Evolutionary conservation across 2,888 invertebrate genomes (phyloP).

Genomic region (Microdon myrmicae): DNA sequence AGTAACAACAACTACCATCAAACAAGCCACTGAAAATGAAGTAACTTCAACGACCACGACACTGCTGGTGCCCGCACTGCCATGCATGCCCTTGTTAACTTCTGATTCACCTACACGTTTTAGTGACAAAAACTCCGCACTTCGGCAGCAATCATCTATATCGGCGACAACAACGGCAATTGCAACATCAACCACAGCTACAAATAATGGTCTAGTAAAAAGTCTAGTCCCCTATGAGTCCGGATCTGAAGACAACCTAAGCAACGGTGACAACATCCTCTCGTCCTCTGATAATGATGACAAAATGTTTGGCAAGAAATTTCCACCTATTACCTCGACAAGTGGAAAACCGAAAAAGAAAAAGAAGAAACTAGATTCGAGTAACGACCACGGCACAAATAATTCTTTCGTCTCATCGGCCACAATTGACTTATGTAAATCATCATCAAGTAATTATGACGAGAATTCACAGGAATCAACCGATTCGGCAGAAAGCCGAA

Average conservation of each 20-base stretch:
- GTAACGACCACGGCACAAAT: constrained; percentile 18
- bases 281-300: constrained; percentile 54
- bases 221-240: constrained; percentile 73
- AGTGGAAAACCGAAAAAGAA: constrained; percentile 46
- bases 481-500: constrained; percentile 10
- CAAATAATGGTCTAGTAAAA: constrained; percentile 53
- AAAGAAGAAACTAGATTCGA: constrained; percentile 38
- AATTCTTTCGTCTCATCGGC: constrained; percentile 13
- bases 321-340: constrained; percentile 34
- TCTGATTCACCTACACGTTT: constrained; percentile 41
- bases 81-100: constrained; percentile 65
- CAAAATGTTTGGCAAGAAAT: constrained; percentile 33
- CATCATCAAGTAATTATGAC: constrained; percentile 42
- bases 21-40: constrained; percentile 56
- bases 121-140: constrained; percentile 20
- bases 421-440: background rate
- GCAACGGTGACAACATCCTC: constrained; percentile 29
- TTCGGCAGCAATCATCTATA: constrained; percentile 8
- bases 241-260: constrained; percentile 68
- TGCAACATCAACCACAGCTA: constrained; percentile 17
- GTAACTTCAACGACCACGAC: constrained; percentile 56
- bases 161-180: constrained; percentile 12
- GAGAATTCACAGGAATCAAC: constrained; percentile 26
- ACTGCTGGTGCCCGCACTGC: no score
- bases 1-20: constrained; percentile 49